phyloP scores from a whole-genome alignment of 1,140 invertebrate species.

The Papilio machaon region DNA sequence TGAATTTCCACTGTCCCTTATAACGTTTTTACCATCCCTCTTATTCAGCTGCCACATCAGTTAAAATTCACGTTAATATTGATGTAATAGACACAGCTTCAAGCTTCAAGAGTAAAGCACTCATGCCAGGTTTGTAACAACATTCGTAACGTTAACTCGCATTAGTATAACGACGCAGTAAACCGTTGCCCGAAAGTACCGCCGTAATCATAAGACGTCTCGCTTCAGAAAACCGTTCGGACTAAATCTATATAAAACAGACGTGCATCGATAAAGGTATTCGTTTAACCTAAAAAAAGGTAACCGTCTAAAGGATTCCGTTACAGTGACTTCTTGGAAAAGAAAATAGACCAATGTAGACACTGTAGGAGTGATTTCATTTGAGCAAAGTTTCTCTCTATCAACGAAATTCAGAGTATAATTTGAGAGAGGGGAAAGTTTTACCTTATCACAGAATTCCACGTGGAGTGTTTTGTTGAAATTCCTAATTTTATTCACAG shows the following conservation, averaged over 20 bases:
- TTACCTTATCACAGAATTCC: conserved; percentile 78
- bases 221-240: conserved; percentile 25
- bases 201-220: conserved; percentile 21
- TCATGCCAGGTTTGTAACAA: background rate
- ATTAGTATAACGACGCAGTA: conserved; percentile 32
- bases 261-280: conserved; percentile 26
- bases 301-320: conserved; percentile 50
- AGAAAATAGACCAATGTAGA: conserved; percentile 71
- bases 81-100: background rate
- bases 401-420: conserved; percentile 79
- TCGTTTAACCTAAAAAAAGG: conserved; percentile 28
- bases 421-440: conserved; percentile 79
- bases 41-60: background rate
- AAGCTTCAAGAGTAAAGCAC: conserved; percentile 21
- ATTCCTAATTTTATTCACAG: conserved; percentile 71
- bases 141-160: conserved; percentile 23
- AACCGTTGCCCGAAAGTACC: background rate
- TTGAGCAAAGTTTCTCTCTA: conserved; percentile 78
- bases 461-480: conserved; percentile 78
- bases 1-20: no score
- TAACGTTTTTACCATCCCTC: no score
- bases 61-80: conserved; percentile 6
- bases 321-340: conserved; percentile 66
- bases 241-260: conserved; percentile 34
- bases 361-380: conserved; percentile 78